These are phyloP conservation scores for Aegotheles bennettii DNA, from an alignment of 2,113 vertebrate species.

Conservation along the genomic window DNA sequence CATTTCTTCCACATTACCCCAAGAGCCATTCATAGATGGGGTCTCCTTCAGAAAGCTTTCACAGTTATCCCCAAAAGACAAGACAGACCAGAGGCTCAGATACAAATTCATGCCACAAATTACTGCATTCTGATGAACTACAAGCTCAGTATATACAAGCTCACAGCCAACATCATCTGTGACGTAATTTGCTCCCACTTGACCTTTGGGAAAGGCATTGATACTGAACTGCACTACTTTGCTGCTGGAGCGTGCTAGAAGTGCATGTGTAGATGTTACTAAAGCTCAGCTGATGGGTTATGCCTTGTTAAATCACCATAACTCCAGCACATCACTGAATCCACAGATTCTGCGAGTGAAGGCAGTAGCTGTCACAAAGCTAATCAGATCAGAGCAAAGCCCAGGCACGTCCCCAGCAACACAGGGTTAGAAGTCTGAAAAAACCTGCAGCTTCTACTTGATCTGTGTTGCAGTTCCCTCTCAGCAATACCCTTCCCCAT, in stretches of 20 bases:
- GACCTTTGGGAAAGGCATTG: background rate
- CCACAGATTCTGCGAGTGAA: background rate
- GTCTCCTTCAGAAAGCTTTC: background rate
- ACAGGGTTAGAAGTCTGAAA: background rate
- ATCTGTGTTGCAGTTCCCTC: background rate
- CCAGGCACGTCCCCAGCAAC: background rate
- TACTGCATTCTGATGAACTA: background rate
- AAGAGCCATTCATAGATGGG: background rate
- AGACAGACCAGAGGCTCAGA: background rate
- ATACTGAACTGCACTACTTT: background rate
- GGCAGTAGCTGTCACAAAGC: background rate
- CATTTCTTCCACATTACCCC: background rate
- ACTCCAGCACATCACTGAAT: background rate
- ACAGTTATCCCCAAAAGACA: background rate
- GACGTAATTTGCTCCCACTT: background rate
- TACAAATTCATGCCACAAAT: background rate
- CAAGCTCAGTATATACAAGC: fast-evolving
- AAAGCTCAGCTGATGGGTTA: background rate
- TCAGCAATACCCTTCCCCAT: background rate
- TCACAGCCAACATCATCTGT: background rate
- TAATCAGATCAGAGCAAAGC: background rate
- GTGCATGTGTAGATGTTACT: background rate
- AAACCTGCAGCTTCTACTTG: background rate
- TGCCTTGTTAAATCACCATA: background rate
- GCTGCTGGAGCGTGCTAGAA: background rate